These are phyloP conservation scores for Rotaria socialis DNA, from an alignment of 2,888 invertebrate species.

Conservation along the genomic window DNA sequence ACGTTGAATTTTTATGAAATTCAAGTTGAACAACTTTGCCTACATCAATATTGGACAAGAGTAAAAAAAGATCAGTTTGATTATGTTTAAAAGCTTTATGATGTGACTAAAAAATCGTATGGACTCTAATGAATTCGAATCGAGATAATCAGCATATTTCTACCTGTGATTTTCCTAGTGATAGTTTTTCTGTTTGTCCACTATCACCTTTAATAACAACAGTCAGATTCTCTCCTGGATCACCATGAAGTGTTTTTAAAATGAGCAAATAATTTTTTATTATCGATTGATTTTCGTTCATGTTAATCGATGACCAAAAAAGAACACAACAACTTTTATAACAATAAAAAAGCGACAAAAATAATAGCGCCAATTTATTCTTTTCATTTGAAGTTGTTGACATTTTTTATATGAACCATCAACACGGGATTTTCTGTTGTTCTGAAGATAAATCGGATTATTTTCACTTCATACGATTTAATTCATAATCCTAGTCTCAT, in stretches of 20 bases:
- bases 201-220: neutral
- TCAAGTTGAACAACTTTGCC: neutral
- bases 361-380: neutral
- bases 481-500: no score
- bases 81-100: slow-evolving; percentile 12
- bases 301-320: neutral
- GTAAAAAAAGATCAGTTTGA: neutral
- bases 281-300: neutral
- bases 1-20: neutral
- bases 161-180: neutral
- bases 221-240: neutral
- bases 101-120: neutral
- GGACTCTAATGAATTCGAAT: neutral
- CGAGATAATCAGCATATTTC: neutral
- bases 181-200: neutral
- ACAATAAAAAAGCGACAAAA: neutral
- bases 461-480: no score
- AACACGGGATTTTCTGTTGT: no score
- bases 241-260: slow-evolving; percentile 20
- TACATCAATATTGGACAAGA: neutral
- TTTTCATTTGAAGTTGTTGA: no score
- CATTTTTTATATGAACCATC: no score
- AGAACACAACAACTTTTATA: no score
- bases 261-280: neutral
- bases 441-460: no score